A percentile compares a stretch with the other conserved stretches of the same genome.
Evolutionary conservation across 2,113 vertebrate genomes (phyloP).

Genomic region (Chloebia gouldiae): DNA sequence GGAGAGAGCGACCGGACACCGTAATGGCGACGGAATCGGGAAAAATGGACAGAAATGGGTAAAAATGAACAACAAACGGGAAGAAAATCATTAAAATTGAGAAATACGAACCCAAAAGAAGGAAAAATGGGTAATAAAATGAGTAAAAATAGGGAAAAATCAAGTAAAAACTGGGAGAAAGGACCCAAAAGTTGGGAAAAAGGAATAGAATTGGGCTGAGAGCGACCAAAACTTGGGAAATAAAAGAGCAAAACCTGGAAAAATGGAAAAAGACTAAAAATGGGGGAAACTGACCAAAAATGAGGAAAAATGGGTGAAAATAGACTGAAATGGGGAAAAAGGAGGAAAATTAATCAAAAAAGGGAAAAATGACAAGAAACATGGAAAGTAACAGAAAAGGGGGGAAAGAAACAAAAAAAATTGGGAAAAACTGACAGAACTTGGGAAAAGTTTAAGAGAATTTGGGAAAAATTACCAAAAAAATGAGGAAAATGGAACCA

Average conservation of each 20-base stretch:
- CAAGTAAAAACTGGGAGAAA: not conserved
- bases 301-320: not conserved
- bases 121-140: not conserved
- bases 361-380: not conserved
- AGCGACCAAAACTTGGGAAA: not conserved
- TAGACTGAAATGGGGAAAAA: not conserved
- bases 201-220: not conserved
- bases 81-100: not conserved
- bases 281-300: not conserved
- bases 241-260: not conserved
- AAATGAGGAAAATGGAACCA: not conserved
- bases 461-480: not conserved
- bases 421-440: no score
- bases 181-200: not conserved
- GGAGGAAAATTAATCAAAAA: not conserved
- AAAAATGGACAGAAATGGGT: not conserved
- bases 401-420: not conserved
- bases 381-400: no score
- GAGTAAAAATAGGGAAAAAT: not conserved
- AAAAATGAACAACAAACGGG: no score
- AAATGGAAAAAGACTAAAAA: not conserved
- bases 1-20: not conserved
- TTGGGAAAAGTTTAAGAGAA: not conserved
- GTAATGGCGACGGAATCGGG: rapidly evolving
- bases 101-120: not conserved